These are phyloP conservation scores for Andrena camellia DNA, from an alignment of 2,888 invertebrate genomes.

Conservation along the genomic window DNA sequence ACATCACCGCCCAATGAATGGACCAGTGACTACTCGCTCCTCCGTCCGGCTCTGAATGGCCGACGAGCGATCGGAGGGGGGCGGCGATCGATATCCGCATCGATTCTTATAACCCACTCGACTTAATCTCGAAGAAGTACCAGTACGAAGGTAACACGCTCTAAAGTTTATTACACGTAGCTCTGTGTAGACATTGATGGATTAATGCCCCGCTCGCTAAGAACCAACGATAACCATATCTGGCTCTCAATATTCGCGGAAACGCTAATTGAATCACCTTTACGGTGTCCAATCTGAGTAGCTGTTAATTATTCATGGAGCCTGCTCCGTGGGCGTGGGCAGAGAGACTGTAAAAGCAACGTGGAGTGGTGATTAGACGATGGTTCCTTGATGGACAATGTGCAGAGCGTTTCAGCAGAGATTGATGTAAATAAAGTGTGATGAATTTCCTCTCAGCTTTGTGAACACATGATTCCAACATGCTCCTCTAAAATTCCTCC, in stretches of 20 bases:
- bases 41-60: constrained; percentile 23
- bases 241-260: constrained; percentile 8
- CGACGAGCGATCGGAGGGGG: constrained; percentile 6
- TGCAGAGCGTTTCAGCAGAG: neutral
- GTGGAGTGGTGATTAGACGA: neutral
- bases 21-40: constrained; percentile 53
- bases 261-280: constrained; percentile 12
- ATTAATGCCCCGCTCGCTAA: neutral
- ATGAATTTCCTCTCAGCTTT: no score
- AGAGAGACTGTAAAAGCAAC: neutral
- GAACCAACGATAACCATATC: neutral
- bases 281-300: neutral
- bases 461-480: no score
- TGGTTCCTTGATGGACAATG: neutral
- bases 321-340: constrained; percentile 4
- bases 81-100: constrained; percentile 11
- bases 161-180: neutral
- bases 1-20: constrained; percentile 70
- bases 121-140: neutral
- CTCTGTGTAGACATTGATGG: neutral
- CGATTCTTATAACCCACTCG: constrained; percentile 1
- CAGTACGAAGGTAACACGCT: no score
- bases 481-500: no score
- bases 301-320: constrained; percentile 24
- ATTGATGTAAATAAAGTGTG: no score